A percentile compares a stretch with the other conserved stretches of the same genome.
These are phyloP conservation scores for Eriosoma lanigerum DNA, from an alignment of 1,140 invertebrate species.

Conservation along the genomic window DNA sequence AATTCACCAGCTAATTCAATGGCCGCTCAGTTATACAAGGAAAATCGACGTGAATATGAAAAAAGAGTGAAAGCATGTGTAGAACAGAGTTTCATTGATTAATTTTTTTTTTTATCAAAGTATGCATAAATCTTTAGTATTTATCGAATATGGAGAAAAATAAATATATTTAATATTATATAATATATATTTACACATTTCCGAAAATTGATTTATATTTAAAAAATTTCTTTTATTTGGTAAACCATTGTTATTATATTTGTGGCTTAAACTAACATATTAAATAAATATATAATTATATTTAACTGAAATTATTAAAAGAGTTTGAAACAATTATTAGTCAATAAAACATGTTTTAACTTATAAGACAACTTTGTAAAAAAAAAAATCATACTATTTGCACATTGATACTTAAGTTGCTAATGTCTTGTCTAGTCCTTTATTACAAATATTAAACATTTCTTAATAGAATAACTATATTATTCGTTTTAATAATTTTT, in stretches of 20 bases:
- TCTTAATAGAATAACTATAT: no score
- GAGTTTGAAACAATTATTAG: no score
- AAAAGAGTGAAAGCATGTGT: constrained; percentile 95
- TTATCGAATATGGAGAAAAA: constrained; percentile 27
- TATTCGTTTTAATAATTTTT: no score
- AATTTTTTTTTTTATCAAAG: constrained; percentile 56
- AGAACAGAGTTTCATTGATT: constrained; percentile 94
- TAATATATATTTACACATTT: constrained; percentile 37
- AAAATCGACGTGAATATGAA: constrained; percentile 93
- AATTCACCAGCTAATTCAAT: constrained; percentile 95
- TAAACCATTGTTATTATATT: constrained; percentile 42
- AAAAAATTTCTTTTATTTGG: constrained; percentile 33
- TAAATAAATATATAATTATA: constrained; percentile 20
- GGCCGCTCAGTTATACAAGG: constrained; percentile 94
- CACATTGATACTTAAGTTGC: no score
- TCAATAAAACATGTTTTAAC: no score
- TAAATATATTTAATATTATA: constrained; percentile 32
- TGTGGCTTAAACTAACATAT: constrained; percentile 46
- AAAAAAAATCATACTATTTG: no score
- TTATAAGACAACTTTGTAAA: no score
- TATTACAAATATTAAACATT: no score
- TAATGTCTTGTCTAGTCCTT: no score
- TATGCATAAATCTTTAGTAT: constrained; percentile 40
- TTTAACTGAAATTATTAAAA: no score
- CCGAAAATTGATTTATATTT: constrained; percentile 38